A percentile compares a stretch with the other conserved stretches of the same genome.
Conservation (phyloP, 2,113 vertebrate genomes). For the Boulengeromyrus knoepffleri region DNA sequence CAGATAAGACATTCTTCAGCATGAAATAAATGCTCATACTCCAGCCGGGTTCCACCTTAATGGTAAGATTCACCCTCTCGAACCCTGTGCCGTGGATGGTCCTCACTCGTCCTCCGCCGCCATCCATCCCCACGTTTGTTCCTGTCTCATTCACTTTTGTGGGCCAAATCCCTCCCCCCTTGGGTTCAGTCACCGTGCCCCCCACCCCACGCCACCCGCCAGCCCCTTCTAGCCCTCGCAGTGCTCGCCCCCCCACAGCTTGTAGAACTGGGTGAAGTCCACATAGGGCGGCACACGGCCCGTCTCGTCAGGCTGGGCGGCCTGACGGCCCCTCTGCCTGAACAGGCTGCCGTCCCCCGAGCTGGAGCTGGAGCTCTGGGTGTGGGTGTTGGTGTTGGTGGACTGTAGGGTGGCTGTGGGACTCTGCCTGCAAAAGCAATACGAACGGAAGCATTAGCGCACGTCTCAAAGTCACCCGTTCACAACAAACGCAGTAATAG, state of each 20-base stretch:
- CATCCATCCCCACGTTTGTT: not conserved
- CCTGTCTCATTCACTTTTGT: not conserved
- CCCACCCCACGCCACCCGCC: conserved; percentile 29
- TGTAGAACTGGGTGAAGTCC: conserved; percentile 94
- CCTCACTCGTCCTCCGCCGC: not conserved
- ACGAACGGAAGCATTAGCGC: not conserved
- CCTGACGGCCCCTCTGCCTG: conserved; percentile 80
- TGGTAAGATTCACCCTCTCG: not conserved
- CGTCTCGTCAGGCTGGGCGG: conserved; percentile 85
- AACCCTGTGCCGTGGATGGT: not conserved
- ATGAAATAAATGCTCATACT: not conserved
- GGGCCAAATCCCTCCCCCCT: not conserved
- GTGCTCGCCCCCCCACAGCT: conserved; percentile 84
- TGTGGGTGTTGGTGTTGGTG: conserved; percentile 88
- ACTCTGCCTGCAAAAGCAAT: conserved; percentile 71
- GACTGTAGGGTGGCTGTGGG: conserved; percentile 93
- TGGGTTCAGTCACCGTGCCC: conserved; percentile 27
- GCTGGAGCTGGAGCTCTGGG: conserved; percentile 95
- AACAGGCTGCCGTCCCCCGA: conserved; percentile 92
- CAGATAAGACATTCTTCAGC: not conserved
- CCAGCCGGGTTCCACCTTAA: not conserved
- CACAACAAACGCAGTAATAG: not conserved
- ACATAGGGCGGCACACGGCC: conserved; percentile 90
- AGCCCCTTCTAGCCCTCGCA: conserved; percentile 58
- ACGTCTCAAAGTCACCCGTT: not conserved